Conservation (phyloP, 1,140 invertebrate species). For the Stenopsyche tienmushanensis region DNA sequence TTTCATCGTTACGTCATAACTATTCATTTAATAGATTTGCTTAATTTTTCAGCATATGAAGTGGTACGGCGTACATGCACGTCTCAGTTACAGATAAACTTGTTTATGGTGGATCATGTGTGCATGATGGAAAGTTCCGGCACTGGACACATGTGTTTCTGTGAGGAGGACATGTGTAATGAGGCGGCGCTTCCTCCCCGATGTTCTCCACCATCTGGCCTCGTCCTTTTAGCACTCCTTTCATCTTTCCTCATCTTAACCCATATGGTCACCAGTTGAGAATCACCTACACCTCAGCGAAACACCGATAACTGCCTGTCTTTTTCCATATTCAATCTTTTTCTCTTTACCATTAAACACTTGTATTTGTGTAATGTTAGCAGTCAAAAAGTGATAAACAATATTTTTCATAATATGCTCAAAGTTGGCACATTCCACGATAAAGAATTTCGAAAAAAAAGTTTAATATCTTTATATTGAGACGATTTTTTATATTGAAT, state of each 20-base stretch:
- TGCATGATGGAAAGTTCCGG: constrained; percentile 97
- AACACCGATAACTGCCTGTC: constrained; percentile 23
- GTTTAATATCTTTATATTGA: too few species aligned
- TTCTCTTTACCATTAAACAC: constrained; percentile 19
- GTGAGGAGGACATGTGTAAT: constrained; percentile 95
- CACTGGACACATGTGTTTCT: constrained; percentile 96
- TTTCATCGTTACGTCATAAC: too few species aligned
- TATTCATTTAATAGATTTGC: too few species aligned
- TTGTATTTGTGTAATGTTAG: constrained; percentile 5
- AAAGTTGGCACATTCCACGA: too few species aligned
- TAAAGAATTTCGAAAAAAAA: too few species aligned
- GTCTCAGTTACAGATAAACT: constrained; percentile 89
- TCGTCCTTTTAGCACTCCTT: constrained; percentile 48
- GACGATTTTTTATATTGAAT: too few species aligned
- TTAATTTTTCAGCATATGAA: constrained; percentile 73
- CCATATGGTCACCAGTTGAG: constrained; percentile 17
- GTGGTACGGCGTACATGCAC: constrained; percentile 88
- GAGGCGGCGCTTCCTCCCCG: constrained; percentile 42
- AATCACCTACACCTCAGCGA: constrained; percentile 8
- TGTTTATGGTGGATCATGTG: constrained; percentile 97
- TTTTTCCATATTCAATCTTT: constrained; percentile 22
- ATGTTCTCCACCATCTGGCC: constrained; percentile 39
- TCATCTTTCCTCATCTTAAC: constrained; percentile 5
- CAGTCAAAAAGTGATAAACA: constrained; percentile 14
- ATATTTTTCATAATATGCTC: too few species aligned